phyloP scores from a whole-genome alignment of 2,113 vertebrate species.

The Ochotona curzoniae region DNA sequence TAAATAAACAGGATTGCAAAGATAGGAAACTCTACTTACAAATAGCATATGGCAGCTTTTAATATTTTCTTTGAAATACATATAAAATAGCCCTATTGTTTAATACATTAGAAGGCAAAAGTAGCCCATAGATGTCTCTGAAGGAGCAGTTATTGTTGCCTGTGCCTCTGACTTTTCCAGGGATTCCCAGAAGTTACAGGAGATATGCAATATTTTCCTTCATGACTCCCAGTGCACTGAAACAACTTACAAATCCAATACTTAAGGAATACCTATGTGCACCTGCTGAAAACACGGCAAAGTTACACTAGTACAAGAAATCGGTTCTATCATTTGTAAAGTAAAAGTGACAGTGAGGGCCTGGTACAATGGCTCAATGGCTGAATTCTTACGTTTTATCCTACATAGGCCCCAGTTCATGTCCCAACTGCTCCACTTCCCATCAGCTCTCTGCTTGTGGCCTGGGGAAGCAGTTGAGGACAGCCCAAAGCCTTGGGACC shows the following conservation, averaged over 20 bases:
- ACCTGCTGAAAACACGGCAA: neutral
- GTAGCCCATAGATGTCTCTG: neutral
- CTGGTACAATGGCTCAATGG: too few relatives aligned
- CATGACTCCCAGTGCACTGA: fast-evolving
- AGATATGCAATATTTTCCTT: fast-evolving
- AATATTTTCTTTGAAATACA: neutral
- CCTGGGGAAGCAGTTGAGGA: too few relatives aligned
- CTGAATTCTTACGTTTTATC: too few relatives aligned
- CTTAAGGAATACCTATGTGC: neutral
- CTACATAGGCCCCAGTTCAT: too few relatives aligned
- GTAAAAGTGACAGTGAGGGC: neutral
- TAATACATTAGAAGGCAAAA: neutral
- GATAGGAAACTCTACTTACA: neutral
- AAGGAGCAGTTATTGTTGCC: neutral
- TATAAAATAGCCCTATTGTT: neutral
- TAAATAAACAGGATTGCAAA: neutral
- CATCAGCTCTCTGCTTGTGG: too few relatives aligned
- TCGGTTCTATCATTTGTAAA: neutral
- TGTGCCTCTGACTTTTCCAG: fast-evolving
- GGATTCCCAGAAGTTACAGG: fast-evolving
- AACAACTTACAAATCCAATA: neutral
- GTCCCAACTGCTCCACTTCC: too few relatives aligned
- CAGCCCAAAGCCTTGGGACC: too few relatives aligned
- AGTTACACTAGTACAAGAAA: neutral
- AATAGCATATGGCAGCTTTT: neutral